Evolutionary conservation across 2,888 invertebrate genomes (phyloP), one percentile per base, ranked within the genome.

Genomic region (Orthosia gothica): DNA sequence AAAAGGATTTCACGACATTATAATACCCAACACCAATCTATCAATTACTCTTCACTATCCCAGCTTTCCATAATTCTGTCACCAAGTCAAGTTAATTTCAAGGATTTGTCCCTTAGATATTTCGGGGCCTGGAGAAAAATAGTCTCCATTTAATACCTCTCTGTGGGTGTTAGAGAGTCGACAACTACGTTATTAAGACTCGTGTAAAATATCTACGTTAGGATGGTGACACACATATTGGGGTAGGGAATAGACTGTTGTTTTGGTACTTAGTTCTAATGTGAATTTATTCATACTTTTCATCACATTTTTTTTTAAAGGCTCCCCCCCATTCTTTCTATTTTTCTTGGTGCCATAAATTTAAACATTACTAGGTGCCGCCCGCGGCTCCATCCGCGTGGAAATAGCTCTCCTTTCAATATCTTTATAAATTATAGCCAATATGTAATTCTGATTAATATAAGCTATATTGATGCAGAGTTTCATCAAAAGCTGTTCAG

Each of bases 91-190:
- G 40, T 26, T 55, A 74, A 80, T 61, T 61, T 45, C 13, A 45
- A 12, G 11, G 58, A 76, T 32, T n/a, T 57, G 40, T 69, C 18
- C 54, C 49, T 54, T 49, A 13, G 69, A 81, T 61, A 57, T 73
- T 67, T 55, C 13, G 20, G 15, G 18, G 12, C 18, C 5, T 26
- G 13, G 20, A 54, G 47, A 59, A 68, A 67, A 75, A 47, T 67
- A 26, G n/a, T 47, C 18, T 55, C 15, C 11, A 61, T 68, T 79
- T 61, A 59, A 68, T 47, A 66, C 15, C n/a, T n/a, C n/a, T 49
- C 57, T 15, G n/a, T 4, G 72, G 52, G 52, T 70, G 32, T 47
- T 55, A 40, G 11, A 4, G 49, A 45, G 13, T 20, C n/a, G 58
- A 20, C 15, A 62, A 63, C 9, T 71, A 59, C 13, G 7, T 32